These are phyloP conservation scores for Neofelis nebulosa DNA, from an alignment of 2,113 vertebrate species.

Conservation along the genomic window DNA sequence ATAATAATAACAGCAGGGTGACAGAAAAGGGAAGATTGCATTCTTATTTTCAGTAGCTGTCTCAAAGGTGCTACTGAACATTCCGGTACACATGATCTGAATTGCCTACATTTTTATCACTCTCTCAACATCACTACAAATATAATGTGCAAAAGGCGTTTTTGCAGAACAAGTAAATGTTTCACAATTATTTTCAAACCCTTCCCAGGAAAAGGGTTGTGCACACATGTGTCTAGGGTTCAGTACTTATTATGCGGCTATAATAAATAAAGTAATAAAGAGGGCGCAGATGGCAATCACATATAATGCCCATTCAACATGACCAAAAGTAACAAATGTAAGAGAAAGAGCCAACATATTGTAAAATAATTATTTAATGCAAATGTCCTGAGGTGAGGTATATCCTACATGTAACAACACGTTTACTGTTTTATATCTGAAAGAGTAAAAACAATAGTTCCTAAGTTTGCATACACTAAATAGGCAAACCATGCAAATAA, in stretches of 20 bases:
- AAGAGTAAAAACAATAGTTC: background rate
- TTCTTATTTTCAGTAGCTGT: background rate
- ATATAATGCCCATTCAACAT: background rate
- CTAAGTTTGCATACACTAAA: background rate
- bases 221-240: background rate
- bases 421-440: background rate
- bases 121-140: constrained; percentile 30
- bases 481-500: background rate
- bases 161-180: background rate
- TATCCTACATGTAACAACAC: background rate
- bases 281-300: background rate
- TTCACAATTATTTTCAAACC: background rate
- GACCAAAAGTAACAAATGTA: background rate
- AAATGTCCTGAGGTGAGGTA: background rate
- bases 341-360: background rate
- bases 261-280: background rate
- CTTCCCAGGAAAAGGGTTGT: background rate
- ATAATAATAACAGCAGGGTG: background rate
- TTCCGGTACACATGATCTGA: background rate
- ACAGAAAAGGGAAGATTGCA: too few relatives aligned
- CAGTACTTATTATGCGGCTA: background rate
- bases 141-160: background rate
- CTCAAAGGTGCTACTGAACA: background rate
- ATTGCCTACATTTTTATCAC: background rate
- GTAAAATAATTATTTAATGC: background rate